Percentiles rank a stretch among this genome's conserved stretches.
Evolutionary conservation across 2,113 vertebrate genomes (phyloP).

Genomic region (Centropristis striata): DNA sequence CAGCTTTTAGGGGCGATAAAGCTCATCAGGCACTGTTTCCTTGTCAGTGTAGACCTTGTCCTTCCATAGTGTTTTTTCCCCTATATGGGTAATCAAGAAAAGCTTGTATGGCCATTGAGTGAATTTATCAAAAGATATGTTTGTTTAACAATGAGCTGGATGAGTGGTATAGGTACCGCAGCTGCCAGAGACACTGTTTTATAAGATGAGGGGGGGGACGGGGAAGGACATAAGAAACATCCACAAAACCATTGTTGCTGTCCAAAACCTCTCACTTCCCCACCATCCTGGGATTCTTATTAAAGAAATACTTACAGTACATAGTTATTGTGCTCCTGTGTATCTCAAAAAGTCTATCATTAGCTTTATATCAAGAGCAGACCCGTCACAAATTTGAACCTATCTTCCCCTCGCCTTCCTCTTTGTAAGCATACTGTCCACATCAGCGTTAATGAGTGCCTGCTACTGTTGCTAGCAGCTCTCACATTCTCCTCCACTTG

Average conservation of each 20-base stretch:
- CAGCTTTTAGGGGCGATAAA: constrained; percentile 83
- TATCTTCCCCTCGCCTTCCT: constrained; percentile 30
- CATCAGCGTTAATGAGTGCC: constrained; percentile 73
- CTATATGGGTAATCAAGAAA: constrained; percentile 40
- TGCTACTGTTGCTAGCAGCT: constrained; percentile 57
- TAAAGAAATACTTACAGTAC: constrained; percentile 42
- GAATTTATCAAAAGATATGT: constrained; percentile 44
- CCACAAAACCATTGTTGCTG: constrained; percentile 4
- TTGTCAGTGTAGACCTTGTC: constrained; percentile 66
- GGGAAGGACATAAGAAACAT: constrained; percentile 26
- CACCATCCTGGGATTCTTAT: background rate
- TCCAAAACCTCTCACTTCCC: constrained; percentile 34
- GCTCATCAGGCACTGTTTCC: constrained; percentile 71
- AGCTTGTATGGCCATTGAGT: constrained; percentile 19
- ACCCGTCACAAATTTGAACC: constrained; percentile 53
- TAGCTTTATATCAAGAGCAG: constrained; percentile 43
- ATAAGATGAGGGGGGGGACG: background rate
- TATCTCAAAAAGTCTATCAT: constrained; percentile 38
- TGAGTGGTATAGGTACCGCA: background rate
- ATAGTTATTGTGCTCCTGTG: constrained; percentile 23
- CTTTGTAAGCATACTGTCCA: constrained; percentile 66
- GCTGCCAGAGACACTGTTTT: background rate
- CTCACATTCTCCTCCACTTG: constrained; percentile 66
- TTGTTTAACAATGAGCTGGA: constrained; percentile 47
- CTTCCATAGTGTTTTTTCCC: constrained; percentile 40